Base-by-base conservation (phyloP, 2,888 invertebrate genomes). In the Macaria liturata region DNA sequence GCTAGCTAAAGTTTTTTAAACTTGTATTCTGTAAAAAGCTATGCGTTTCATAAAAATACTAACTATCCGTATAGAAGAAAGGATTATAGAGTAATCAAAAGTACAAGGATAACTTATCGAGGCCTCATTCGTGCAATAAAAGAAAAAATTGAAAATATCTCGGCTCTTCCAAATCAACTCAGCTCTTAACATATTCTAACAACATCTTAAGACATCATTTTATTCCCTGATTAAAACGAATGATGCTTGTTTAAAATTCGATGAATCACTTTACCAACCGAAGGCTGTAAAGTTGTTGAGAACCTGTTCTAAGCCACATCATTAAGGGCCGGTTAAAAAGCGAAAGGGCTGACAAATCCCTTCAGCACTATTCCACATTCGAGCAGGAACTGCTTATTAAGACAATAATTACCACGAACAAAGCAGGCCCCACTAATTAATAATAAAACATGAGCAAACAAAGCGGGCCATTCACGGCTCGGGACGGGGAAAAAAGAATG, bases 401-500 rank as follows among this genome's bases (percentile, higher is more conserved):
- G 88, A 91, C 89, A 89, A 91, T 91, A 91, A 91, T 91, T 91
- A 83, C 91, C 91, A 89, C 84, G 86, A 86, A 91, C 91, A 91
- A 91, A 88, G 86, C 52, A 52, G 82, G 81, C 80, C 83, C 82
- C 91, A 90, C 91, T 91, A 91, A 91, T 91, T 91, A 91, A 91
- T 91, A 91, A 91, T 91, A 91, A 91, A 89, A 91, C 91, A 89
- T 86, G 86, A 85, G 83, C 88, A 89, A 89, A 91, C 90, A 91
- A 91, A 88, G 85, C 78, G 78, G 80, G 78, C 88, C 84, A 90
- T 91, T 90, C 89, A 89, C 84, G 87, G 8, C 85, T 84, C 83
- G 83, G 86, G 86, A 86, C 89, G 83, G 86, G 79, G 81, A 86
- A 85, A 85, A 83, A 86, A 83, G 59, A 59, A 60, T 52, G 59